Evolutionary conservation across 2,888 invertebrate genomes (phyloP).

Genomic region (Drosophila hamatofila): DNA sequence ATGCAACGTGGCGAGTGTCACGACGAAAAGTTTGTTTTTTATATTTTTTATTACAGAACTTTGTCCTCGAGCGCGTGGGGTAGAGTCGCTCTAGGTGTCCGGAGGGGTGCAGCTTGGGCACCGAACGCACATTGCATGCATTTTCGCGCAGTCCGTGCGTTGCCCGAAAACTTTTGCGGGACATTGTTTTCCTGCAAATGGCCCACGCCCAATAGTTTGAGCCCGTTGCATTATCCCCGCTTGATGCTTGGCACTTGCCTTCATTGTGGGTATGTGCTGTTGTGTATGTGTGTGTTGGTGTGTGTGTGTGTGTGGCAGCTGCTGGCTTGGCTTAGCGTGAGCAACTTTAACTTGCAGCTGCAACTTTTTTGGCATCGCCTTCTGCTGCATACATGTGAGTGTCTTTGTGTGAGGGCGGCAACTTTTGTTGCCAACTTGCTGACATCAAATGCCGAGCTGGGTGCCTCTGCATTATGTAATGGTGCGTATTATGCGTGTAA

Average conservation of each 20-base stretch:
- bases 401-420: constrained; percentile 14
- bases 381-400: background rate
- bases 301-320: constrained; percentile 48
- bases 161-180: constrained; percentile 49
- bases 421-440: constrained; percentile 59
- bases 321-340: constrained; percentile 46
- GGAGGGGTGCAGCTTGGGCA: constrained; percentile 6
- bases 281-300: background rate
- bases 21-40: constrained; percentile 49
- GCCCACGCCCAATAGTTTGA: constrained; percentile 59
- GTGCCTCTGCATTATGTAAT: constrained; percentile 56
- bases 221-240: constrained; percentile 37
- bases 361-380: constrained; percentile 51
- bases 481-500: constrained; percentile 77
- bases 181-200: constrained; percentile 78
- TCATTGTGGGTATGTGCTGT: background rate
- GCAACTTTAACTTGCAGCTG: constrained; percentile 52
- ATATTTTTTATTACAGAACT: constrained; percentile 70
- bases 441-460: constrained; percentile 55
- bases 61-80: constrained; percentile 44
- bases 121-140: constrained; percentile 64
- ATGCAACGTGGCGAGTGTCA: constrained; percentile 71
- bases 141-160: constrained; percentile 49
- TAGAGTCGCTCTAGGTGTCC: background rate
- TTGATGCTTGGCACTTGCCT: constrained; percentile 44